Evolutionary conservation across 2,888 invertebrate species (phyloP).

Genomic region (Anthoptus insignis): DNA sequence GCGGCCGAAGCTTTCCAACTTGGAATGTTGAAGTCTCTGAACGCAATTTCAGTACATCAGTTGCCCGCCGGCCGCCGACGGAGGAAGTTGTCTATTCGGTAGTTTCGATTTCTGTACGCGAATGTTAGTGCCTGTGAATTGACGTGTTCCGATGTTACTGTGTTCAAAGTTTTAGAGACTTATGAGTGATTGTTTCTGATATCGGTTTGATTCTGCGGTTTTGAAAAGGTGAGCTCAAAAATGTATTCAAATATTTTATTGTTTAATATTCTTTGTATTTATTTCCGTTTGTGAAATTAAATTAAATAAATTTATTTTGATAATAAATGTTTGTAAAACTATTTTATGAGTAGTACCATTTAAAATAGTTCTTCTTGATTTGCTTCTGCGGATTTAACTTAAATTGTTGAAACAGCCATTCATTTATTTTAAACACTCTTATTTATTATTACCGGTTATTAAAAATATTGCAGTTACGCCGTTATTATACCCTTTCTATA

Average conservation of each 20-base stretch:
- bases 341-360: too few species aligned
- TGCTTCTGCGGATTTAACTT: too few species aligned
- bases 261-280: too few species aligned
- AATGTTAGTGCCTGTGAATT: slow-evolving; percentile 62
- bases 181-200: slow-evolving; percentile 51
- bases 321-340: too few species aligned
- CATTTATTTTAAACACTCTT: too few species aligned
- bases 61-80: slow-evolving; percentile 59
- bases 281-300: too few species aligned
- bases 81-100: slow-evolving; percentile 54
- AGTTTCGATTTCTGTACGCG: slow-evolving; percentile 43
- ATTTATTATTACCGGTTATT: too few species aligned
- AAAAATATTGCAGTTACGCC: too few species aligned
- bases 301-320: too few species aligned
- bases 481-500: too few species aligned
- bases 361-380: too few species aligned
- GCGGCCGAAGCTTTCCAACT: slow-evolving; percentile 57
- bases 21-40: slow-evolving; percentile 56
- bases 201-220: slow-evolving; percentile 13
- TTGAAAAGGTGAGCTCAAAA: slow-evolving; percentile 18
- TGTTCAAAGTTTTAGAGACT: slow-evolving; percentile 48
- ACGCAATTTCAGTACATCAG: slow-evolving; percentile 51
- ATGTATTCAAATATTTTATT: neutral
- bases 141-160: slow-evolving; percentile 56
- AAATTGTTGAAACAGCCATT: too few species aligned